Conservation (phyloP, 2,797 vertebrate species). For the Carapus acus region DNA sequence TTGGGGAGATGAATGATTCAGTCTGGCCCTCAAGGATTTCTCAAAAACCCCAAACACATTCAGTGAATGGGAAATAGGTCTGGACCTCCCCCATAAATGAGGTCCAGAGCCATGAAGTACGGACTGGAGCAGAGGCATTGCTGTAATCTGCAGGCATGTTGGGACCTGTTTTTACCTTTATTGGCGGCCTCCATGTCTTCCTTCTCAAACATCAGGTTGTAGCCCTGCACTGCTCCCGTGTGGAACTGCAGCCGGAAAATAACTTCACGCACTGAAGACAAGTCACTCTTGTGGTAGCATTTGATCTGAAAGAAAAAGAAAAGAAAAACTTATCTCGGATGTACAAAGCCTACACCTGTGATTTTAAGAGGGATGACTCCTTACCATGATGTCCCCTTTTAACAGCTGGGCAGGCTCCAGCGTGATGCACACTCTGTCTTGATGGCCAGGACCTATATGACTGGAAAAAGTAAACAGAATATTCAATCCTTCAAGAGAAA, state of each 20-base stretch:
- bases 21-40: slow-evolving; percentile 22
- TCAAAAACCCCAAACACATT: slow-evolving; percentile 35
- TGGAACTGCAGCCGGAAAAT: slow-evolving; percentile 94
- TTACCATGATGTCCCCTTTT: slow-evolving; percentile 95
- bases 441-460: slow-evolving; percentile 77
- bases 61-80: slow-evolving; percentile 44
- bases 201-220: slow-evolving; percentile 81
- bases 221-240: slow-evolving; percentile 86
- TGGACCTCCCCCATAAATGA: slow-evolving; percentile 44
- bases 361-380: slow-evolving; percentile 9
- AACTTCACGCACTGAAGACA: slow-evolving; percentile 76
- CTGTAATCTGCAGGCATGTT: slow-evolving; percentile 32
- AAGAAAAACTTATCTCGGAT: background rate
- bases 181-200: slow-evolving; percentile 87
- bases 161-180: slow-evolving; percentile 73
- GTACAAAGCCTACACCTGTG: background rate
- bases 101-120: slow-evolving; percentile 39
- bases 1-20: slow-evolving; percentile 27
- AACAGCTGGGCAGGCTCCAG: slow-evolving; percentile 90
- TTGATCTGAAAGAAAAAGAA: slow-evolving; percentile 76
- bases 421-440: slow-evolving; percentile 77
- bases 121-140: slow-evolving; percentile 22
- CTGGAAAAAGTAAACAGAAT: slow-evolving; percentile 52
- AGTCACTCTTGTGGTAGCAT: slow-evolving; percentile 86
- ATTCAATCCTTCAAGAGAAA: slow-evolving; percentile 14